Base-by-base conservation (phyloP, 2,113 vertebrate species). In the Varanus salvator region DNA sequence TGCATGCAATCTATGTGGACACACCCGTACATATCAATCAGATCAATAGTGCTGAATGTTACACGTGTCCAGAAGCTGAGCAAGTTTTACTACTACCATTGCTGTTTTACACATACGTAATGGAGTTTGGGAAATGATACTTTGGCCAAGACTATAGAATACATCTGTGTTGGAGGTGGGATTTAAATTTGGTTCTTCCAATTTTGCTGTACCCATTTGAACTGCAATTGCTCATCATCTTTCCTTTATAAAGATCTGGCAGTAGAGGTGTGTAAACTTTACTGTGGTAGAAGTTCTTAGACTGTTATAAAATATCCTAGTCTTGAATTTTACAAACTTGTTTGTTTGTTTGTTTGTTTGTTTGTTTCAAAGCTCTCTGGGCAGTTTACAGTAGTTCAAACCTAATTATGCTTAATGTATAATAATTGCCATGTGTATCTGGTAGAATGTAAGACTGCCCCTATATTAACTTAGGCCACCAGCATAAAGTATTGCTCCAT, bases 271-370 rank as follows among this genome's bases (percentile, higher is more conserved):
- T 23, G 8, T 50, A 78, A 50, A 78, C 25, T 27, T 52, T 68
- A 68, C 66, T 68, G 25, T 68, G 25, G 66, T 68, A 25, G 68
- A 25, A 9, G 68, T 29, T 29, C 68, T 69, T 38, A 88, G 57
- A 80, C 27, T 29, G 34, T 87, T 92, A 48, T 89, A 85, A 8
- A 83, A 57, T 57, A 57, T 84, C 31, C 66, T 83, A 64, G 31
- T 38, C 8, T 9, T 83, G n/a, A 64, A 31, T 23, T 38, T 64
- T 60, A 64, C n/a, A 64, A 44, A 44, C 38, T 3, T 44, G 38
- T 44, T 44, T 44, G 38, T 44, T 44, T 44, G 2, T 44, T 44
- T 44, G 38, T 44, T 44, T n/a, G n/a, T n/a, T n/a, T n/a, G n/a
- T n/a, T 44, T 44, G 38, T 44, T 44, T 44, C 38, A 2, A 44